Evolutionary conservation across 2,113 vertebrate genomes (phyloP), one percentile per base, ranked within the genome.

Genomic region (Tyto alba): DNA sequence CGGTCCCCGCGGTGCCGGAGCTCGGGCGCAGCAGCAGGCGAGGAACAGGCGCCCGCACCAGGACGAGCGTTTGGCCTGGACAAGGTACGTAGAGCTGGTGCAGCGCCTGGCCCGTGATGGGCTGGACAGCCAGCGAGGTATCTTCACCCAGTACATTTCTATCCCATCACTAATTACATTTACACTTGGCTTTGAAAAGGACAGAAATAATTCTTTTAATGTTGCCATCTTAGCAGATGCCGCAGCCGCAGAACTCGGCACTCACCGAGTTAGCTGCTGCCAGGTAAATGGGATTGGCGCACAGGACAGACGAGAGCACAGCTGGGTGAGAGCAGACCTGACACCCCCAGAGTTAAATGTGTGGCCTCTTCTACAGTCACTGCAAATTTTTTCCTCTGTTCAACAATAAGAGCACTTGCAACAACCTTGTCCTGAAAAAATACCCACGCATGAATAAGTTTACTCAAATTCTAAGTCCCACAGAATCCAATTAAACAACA

Each of bases 401-500:
- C 62, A 4, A 7, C 79, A 21, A 0, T 0, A 19, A 19, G 25
- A 52, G 53, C 2, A 4, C 47, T 25, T 17, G 11, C 60, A 30
- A 14, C 74, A 60, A 76, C 73, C 64, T 12, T 17, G 22, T 47
- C 43, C 78, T 60, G 55, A 43, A 56, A 32, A 52, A 53, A 36
- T 5, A 21, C 11, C 67, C 67, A 12, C 36, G 38, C 83, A 27
- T 30, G 66, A 76, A 2, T 62, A 36, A 43, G 34, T 59, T 68
- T 13, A 57, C 86, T 90, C 30, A 8, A 68, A 92, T 66, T 56
- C 86, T 34, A 29, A 41, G 92, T 85, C 92, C 92, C 92, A 88
- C 62, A 59, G 91, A 93, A 95, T 93, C 86, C 84, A 95, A 85
- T 95, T 94, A 94, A 85, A 80, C 81, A 90, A 64, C 6, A 25